Conservation (phyloP, 2,113 vertebrate species). For the Carollia perspicillata region DNA sequence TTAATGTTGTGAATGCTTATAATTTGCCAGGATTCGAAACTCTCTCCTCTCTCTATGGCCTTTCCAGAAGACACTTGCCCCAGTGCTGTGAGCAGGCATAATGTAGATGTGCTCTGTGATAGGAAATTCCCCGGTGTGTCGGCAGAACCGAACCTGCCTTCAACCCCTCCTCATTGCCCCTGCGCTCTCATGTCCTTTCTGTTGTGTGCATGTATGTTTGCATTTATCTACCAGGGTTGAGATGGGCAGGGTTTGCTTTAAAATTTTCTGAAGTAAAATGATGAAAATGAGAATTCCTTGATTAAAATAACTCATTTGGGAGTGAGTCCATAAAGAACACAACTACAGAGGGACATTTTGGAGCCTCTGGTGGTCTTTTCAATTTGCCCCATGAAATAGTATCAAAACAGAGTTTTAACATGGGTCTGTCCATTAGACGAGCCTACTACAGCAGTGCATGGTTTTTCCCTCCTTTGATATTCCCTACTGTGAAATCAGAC, state of each 20-base stretch:
- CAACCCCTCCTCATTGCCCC: neutral
- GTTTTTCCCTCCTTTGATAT: neutral
- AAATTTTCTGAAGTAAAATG: neutral
- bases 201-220: neutral
- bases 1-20: neutral
- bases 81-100: neutral
- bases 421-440: neutral
- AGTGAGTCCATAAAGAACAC: neutral
- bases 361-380: neutral
- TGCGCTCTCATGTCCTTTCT: neutral
- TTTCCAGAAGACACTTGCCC: neutral
- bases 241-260: neutral
- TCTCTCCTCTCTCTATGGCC: neutral
- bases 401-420: neutral
- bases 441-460: neutral
- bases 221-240: neutral
- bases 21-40: neutral
- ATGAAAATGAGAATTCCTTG: neutral
- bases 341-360: neutral
- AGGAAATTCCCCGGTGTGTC: neutral
- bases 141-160: neutral
- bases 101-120: neutral
- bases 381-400: neutral
- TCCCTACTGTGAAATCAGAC: neutral
- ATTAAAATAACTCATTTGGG: neutral